Evolutionary conservation across 2,888 invertebrate genomes (phyloP).

Genomic region (Himalopsyche anomala): DNA sequence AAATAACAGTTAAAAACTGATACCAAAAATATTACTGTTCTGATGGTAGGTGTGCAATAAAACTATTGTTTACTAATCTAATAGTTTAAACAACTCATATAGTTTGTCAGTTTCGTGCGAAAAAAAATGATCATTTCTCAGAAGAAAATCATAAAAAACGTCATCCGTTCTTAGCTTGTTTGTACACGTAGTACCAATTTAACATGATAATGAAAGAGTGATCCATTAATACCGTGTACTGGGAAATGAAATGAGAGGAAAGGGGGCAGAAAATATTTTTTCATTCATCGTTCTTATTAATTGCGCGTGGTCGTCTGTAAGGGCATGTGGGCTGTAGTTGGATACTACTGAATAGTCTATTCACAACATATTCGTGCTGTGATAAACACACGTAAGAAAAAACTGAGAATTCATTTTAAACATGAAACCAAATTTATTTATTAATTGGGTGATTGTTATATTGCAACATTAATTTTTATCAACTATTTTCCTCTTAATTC

Average conservation of each 20-base stretch:
- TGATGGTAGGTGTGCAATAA: too few relatives aligned
- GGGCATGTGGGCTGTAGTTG: constrained; percentile 49
- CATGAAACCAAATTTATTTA: too few relatives aligned
- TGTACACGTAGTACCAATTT: background rate
- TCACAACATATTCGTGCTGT: background rate
- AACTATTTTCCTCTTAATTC: too few relatives aligned
- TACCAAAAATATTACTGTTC: too few relatives aligned
- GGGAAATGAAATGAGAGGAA: constrained; percentile 36
- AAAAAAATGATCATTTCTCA: background rate
- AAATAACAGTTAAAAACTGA: too few relatives aligned
- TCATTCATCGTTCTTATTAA: constrained; percentile 61
- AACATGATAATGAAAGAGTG: constrained; percentile 39
- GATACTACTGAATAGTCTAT: constrained; percentile 42
- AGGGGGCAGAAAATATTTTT: constrained; percentile 38
- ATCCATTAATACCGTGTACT: constrained; percentile 6
- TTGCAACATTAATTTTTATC: too few relatives aligned
- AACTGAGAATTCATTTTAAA: too few relatives aligned
- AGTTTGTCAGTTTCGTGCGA: background rate
- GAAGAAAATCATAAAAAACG: constrained; percentile 19
- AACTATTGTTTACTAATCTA: background rate
- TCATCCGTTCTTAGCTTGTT: background rate
- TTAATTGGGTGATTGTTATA: too few relatives aligned
- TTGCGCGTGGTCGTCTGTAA: constrained; percentile 62
- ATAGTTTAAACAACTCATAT: background rate
- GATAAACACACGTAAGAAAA: too few relatives aligned